These are phyloP conservation scores for Eufriesea mexicana DNA, from an alignment of 1,140 invertebrate genomes.

Conservation along the genomic window DNA sequence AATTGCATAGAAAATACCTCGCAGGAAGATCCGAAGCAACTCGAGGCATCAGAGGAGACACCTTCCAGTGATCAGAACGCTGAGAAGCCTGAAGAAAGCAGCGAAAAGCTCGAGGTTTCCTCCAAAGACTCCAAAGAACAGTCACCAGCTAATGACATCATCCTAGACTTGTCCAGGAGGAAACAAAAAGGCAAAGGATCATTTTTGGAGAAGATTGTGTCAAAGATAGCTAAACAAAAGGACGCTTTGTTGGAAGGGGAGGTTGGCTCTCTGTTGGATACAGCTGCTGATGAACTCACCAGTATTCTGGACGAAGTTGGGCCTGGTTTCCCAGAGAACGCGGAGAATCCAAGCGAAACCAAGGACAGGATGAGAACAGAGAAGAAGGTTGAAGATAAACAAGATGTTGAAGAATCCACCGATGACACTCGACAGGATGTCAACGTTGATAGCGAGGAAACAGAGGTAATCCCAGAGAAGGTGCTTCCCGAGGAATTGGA, in stretches of 20 bases:
- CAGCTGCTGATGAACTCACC: slow-evolving; percentile 70
- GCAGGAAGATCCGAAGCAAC: neutral
- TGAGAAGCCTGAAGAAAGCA: neutral
- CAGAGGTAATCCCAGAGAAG: neutral
- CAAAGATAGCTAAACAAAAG: slow-evolving; percentile 80
- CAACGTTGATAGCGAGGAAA: neutral
- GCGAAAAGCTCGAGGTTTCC: neutral
- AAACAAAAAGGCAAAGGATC: slow-evolving; percentile 77
- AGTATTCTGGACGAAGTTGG: slow-evolving; percentile 72
- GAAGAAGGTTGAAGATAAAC: neutral
- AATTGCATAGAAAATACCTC: neutral
- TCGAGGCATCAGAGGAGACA: neutral
- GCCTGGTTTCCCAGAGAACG: slow-evolving; percentile 38
- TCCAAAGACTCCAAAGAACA: slow-evolving; percentile 8
- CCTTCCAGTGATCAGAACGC: neutral
- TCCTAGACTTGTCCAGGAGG: slow-evolving; percentile 77
- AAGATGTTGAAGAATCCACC: neutral
- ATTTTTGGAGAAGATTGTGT: slow-evolving; percentile 79
- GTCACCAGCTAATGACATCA: slow-evolving; percentile 75
- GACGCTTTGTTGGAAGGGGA: slow-evolving; percentile 75
- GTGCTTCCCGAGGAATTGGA: neutral
- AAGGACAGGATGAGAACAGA: too few species aligned
- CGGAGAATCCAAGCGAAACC: neutral
- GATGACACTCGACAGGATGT: neutral
- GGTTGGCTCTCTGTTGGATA: slow-evolving; percentile 68